These are phyloP conservation scores for Drosophila quinaria DNA, from an alignment of 2,888 invertebrate species.

Conservation along the genomic window DNA sequence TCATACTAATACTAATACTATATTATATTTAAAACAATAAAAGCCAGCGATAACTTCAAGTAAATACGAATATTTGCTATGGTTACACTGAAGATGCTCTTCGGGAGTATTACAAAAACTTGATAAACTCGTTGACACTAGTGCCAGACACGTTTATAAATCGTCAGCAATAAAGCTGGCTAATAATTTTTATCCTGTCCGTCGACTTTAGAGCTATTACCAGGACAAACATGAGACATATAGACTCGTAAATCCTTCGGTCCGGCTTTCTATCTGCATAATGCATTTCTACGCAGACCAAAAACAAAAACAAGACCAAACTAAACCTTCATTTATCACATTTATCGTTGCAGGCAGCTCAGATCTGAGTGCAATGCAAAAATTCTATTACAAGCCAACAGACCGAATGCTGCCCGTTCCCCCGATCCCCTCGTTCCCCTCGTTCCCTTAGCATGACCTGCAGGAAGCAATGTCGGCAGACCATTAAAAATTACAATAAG, in stretches of 20 bases:
- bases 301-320: slow-evolving; percentile 63
- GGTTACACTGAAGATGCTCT: background rate
- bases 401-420: slow-evolving; percentile 30
- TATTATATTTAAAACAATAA: no score
- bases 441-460: slow-evolving; percentile 45
- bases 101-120: background rate
- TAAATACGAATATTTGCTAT: background rate
- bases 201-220: slow-evolving; percentile 71
- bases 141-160: slow-evolving; percentile 19
- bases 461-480: slow-evolving; percentile 65
- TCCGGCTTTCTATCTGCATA: slow-evolving; percentile 75
- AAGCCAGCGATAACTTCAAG: no score
- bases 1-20: no score
- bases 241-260: slow-evolving; percentile 62
- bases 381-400: slow-evolving; percentile 71
- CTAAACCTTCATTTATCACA: slow-evolving; percentile 73
- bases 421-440: no score
- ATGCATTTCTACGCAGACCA: slow-evolving; percentile 71
- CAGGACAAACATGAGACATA: slow-evolving; percentile 67
- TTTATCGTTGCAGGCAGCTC: slow-evolving; percentile 73
- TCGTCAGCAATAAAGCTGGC: slow-evolving; percentile 25
- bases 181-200: slow-evolving; percentile 53
- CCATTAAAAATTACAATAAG: slow-evolving; percentile 78
- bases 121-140: slow-evolving; percentile 20
- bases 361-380: slow-evolving; percentile 67